Evolutionary conservation across 1,140 invertebrate genomes (phyloP), one percentile per base, ranked within the genome.

Genomic region (Drosophila parvula): DNA sequence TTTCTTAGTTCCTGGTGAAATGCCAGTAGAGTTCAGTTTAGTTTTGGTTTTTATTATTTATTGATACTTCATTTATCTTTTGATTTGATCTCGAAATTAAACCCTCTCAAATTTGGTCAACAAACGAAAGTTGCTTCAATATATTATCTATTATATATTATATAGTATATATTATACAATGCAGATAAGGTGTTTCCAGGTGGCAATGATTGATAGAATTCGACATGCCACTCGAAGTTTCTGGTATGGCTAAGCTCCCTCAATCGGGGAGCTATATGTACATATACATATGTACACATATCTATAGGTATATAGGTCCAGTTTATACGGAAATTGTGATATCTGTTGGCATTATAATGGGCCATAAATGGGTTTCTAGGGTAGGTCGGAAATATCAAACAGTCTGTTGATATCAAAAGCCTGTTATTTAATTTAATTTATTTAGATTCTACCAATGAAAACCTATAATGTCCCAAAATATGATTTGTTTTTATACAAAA

Each of bases 161-260:
- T n/a, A n/a, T n/a, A n/a, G n/a, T 28, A 5, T 30, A 30, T 40
- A 40, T 40, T 40, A 22, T 18, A 34, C 16, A 32, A n/a, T 30
- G 4, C 7, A 69, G 67, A 70, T 70, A 70, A 69, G 27, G 27
- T 18, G 16, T 10, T n/a, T 1, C 28, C 38, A 36, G 63, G 63
- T 56, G 67, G 64, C 48, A 45, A 10, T 55, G 63, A 70, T 69
- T 70, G 65, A 44, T 68, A 68, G 10, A 11, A 30, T n/a, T 45
- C 34, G 61, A 36, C 27, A 44, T 38, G 62, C 47, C 38, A 68
- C 63, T 69, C 16, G 27, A 67, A 60, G 4, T 58, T 38, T 22
- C 55, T 30, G 16, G 14, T 11, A 34, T 18, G 34, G 34, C 51
- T 57, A 32, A 58, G 53, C 16, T 12, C 16, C 38, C 43, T 47